Conservation (phyloP, 2,113 vertebrate species). For the Poeciliopsis turrubarensis region DNA sequence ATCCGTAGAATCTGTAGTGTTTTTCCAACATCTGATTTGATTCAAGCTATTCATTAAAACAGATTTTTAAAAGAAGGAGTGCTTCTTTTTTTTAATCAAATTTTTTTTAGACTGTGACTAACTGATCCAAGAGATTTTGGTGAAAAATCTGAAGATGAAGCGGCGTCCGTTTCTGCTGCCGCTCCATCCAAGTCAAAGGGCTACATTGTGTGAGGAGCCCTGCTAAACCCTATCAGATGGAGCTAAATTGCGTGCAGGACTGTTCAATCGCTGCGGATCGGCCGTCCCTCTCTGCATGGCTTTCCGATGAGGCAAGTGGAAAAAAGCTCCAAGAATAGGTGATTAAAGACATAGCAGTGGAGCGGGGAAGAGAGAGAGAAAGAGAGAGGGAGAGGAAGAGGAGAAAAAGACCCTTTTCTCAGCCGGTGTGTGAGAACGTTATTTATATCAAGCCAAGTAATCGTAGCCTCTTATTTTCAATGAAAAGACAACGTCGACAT, state of each 20-base stretch:
- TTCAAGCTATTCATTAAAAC: too few species aligned
- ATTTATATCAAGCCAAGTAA: conserved; percentile 49
- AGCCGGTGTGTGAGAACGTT: conserved; percentile 32
- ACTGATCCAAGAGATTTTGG: too few species aligned
- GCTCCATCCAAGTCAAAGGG: conserved; percentile 19
- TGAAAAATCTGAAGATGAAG: background rate
- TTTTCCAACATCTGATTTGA: background rate
- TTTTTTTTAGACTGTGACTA: too few species aligned
- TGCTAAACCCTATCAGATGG: conserved; percentile 74
- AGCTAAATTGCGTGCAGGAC: conserved; percentile 75
- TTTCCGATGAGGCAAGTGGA: conserved; percentile 84
- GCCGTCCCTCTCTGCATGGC: conserved; percentile 72
- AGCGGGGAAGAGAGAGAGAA: conserved; percentile 2
- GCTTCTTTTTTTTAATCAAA: too few species aligned
- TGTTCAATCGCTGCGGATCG: conserved; percentile 70
- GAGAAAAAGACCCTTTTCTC: conserved; percentile 56
- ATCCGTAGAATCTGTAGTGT: background rate
- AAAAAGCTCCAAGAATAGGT: conserved; percentile 84
- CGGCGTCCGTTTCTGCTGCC: background rate
- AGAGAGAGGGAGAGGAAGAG: conserved; percentile 4
- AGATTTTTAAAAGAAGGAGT: too few species aligned
- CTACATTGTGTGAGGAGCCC: conserved; percentile 28
- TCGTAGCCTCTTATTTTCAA: conserved; percentile 44
- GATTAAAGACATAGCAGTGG: conserved; percentile 72
- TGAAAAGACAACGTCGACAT: conserved; percentile 31